These are phyloP conservation scores for Tinamus guttatus DNA, from an alignment of 2,113 vertebrate species.

Conservation along the genomic window DNA sequence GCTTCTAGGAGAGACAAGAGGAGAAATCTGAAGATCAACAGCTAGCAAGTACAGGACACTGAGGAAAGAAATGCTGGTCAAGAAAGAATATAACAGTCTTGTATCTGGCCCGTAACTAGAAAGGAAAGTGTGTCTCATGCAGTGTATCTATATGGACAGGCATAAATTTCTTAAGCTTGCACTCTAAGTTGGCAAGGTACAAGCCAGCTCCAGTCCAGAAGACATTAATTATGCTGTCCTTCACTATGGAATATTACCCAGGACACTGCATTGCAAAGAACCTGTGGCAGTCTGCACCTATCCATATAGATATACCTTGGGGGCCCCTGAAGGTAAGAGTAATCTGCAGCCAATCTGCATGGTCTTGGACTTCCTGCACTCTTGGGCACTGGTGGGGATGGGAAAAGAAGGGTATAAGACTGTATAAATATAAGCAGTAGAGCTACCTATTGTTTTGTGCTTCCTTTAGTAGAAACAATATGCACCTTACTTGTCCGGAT, in stretches of 20 bases:
- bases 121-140: accelerated
- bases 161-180: not conserved
- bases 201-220: not conserved
- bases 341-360: not conserved
- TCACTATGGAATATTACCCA: not conserved
- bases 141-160: not conserved
- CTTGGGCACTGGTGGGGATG: not conserved
- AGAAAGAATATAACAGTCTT: not conserved
- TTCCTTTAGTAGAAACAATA: conserved; percentile 47
- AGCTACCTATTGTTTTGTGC: conserved; percentile 51
- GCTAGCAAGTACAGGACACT: not conserved
- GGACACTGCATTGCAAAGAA: not conserved
- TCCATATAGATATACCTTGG: not conserved
- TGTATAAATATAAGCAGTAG: not conserved
- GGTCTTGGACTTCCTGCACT: not conserved
- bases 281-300: not conserved
- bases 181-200: not conserved
- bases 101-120: not conserved
- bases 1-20: not conserved
- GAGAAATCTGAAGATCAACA: not conserved
- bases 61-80: not conserved
- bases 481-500: conserved; percentile 67
- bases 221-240: not conserved
- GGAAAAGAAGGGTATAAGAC: not conserved
- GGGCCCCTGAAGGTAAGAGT: not conserved